Percentiles rank a stretch among this genome's conserved stretches.
phyloP scores from a whole-genome alignment of 1,140 invertebrate genomes.

The Brachionus manjavacas region DNA sequence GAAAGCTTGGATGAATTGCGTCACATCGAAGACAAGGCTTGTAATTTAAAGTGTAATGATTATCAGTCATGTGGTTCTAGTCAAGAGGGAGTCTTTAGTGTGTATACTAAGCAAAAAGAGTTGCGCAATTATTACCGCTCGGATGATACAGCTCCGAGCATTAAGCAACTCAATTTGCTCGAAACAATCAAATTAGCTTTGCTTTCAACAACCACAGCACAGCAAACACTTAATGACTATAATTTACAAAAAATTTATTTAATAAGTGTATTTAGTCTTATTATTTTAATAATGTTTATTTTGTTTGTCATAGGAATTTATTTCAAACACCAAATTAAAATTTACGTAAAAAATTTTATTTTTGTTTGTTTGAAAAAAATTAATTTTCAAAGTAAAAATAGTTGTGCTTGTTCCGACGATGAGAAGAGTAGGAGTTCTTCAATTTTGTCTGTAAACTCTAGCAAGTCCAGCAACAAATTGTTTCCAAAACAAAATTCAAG shows the following conservation, averaged over 20 bases:
- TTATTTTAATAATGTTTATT: neutral
- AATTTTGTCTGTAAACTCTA: neutral
- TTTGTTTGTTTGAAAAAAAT: neutral
- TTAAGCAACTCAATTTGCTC: neutral
- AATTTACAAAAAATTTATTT: neutral
- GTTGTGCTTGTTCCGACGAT: neutral
- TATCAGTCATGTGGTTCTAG: neutral
- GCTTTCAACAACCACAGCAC: neutral
- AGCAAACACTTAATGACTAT: neutral
- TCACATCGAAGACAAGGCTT: neutral
- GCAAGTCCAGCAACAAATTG: neutral
- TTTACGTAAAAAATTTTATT: neutral
- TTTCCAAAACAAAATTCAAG: neutral
- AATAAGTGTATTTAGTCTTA: neutral
- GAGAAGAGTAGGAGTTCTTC: neutral
- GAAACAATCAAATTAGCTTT: neutral
- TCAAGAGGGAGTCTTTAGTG: conserved; percentile 2
- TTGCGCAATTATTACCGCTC: neutral
- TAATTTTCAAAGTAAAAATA: neutral
- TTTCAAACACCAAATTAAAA: neutral
- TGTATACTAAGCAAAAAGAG: neutral
- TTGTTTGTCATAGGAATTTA: neutral
- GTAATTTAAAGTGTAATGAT: conserved; percentile 17
- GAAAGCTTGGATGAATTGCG: neutral
- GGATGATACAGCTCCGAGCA: neutral